Conservation (phyloP, 2,888 invertebrate genomes). For the Brachyopa scutellaris region DNA sequence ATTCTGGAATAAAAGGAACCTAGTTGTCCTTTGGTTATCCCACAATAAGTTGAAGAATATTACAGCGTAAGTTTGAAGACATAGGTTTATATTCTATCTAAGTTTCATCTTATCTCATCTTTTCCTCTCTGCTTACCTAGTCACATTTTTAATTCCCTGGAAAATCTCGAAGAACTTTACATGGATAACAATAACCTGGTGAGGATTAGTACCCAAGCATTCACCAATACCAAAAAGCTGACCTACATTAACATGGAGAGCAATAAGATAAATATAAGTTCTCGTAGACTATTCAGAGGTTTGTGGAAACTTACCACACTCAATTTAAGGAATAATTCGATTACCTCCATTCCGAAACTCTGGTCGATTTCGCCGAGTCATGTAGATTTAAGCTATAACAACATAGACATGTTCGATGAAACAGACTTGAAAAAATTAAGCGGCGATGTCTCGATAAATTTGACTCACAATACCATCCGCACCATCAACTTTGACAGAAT, state of each 20-base stretch:
- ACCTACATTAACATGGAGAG: slow-evolving; percentile 82
- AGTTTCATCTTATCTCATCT: too few relatives aligned
- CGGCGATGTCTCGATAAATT: slow-evolving; percentile 81
- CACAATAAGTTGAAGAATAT: slow-evolving; percentile 85
- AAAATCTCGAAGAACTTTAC: slow-evolving; percentile 82
- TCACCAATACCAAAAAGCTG: slow-evolving; percentile 83
- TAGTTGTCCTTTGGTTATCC: slow-evolving; percentile 85
- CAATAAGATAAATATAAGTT: slow-evolving; percentile 83
- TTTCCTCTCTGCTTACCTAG: slow-evolving; percentile 78
- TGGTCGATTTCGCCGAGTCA: too few relatives aligned
- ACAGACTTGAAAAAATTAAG: slow-evolving; percentile 81
- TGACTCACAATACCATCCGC: slow-evolving; percentile 84
- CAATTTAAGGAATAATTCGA: slow-evolving; percentile 86
- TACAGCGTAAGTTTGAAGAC: slow-evolving; percentile 84
- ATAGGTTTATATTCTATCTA: too few relatives aligned
- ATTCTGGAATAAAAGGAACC: slow-evolving; percentile 83
- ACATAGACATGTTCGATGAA: slow-evolving; percentile 82
- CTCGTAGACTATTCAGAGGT: slow-evolving; percentile 85
- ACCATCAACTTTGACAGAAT: slow-evolving; percentile 80
- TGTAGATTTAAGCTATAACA: slow-evolving; percentile 87
- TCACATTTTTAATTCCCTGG: slow-evolving; percentile 79
- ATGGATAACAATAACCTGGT: slow-evolving; percentile 83
- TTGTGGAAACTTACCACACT: slow-evolving; percentile 84
- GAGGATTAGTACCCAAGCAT: slow-evolving; percentile 82
- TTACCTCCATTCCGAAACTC: slow-evolving; percentile 83